Evolutionary conservation across 2,888 invertebrate genomes (phyloP).

Genomic region (Mesorhabditis belari): DNA sequence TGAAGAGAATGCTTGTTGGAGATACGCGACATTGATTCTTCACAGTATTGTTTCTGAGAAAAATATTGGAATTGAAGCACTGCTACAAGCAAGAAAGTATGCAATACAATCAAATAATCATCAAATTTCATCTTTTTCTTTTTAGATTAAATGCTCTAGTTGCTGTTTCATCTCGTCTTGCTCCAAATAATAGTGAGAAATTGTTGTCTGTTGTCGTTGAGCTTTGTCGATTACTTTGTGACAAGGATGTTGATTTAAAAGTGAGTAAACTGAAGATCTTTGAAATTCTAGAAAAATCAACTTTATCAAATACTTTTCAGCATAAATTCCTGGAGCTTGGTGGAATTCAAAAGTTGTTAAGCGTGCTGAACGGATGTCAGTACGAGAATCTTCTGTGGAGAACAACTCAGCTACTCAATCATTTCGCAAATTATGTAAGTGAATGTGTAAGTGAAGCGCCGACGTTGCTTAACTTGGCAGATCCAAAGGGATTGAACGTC

Average conservation of each 20-base stretch:
- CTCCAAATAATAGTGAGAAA: constrained; percentile 39
- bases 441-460: no score
- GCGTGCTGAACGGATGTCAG: constrained; percentile 19
- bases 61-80: constrained; percentile 12
- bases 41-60: constrained; percentile 41
- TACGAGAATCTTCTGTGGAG: constrained; percentile 40
- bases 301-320: constrained; percentile 6
- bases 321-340: constrained; percentile 13
- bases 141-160: constrained; percentile 5
- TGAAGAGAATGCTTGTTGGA: constrained; percentile 33
- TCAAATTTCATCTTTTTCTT: not conserved
- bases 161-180: constrained; percentile 26
- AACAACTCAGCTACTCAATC: constrained; percentile 30
- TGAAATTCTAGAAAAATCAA: not conserved
- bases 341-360: constrained; percentile 22
- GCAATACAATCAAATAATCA: not conserved
- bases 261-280: no score
- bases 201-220: constrained; percentile 46
- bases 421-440: constrained; percentile 34
- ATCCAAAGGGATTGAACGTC: no score
- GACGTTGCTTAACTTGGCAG: no score
- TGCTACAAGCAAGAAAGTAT: constrained; percentile 9
- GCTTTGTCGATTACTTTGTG: constrained; percentile 31
- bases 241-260: constrained; percentile 34
- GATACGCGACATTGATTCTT: constrained; percentile 42